Conservation (phyloP, 2,797 vertebrate species). For the Smutsia gigantea region DNA sequence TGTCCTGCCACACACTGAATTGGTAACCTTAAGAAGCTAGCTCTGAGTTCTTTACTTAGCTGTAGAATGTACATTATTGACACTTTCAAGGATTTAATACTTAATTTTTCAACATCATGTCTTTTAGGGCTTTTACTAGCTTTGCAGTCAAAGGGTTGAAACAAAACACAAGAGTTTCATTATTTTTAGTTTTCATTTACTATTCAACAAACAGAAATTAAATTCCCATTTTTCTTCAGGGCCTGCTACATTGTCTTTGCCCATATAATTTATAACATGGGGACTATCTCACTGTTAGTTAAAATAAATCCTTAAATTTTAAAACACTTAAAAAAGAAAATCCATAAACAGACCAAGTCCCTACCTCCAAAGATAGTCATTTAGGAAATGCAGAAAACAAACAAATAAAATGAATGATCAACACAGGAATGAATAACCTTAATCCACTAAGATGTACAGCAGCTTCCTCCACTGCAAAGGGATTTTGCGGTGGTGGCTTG, state of each 20-base stretch:
- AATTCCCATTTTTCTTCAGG: background rate
- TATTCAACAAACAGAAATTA: constrained; percentile 24
- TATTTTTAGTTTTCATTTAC: constrained; percentile 17
- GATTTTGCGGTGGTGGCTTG: background rate
- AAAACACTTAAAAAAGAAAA: background rate
- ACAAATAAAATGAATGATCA: background rate
- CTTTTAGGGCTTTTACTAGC: background rate
- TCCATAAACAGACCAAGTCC: background rate
- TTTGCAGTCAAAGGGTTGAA: background rate
- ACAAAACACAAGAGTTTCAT: background rate
- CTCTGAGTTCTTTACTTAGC: background rate
- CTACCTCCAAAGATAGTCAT: background rate
- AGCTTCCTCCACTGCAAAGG: background rate
- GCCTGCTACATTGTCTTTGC: background rate
- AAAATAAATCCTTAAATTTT: background rate
- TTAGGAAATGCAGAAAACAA: constrained; percentile 48
- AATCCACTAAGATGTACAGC: background rate
- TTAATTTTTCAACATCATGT: background rate
- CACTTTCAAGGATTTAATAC: background rate
- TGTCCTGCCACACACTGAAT: background rate
- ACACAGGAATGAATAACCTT: background rate
- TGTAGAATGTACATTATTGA: background rate
- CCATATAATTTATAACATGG: background rate
- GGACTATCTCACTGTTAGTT: background rate
- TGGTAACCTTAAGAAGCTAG: background rate